phyloP scores from a whole-genome alignment of 2,888 invertebrate species.

The Pantelozetes paolii region DNA sequence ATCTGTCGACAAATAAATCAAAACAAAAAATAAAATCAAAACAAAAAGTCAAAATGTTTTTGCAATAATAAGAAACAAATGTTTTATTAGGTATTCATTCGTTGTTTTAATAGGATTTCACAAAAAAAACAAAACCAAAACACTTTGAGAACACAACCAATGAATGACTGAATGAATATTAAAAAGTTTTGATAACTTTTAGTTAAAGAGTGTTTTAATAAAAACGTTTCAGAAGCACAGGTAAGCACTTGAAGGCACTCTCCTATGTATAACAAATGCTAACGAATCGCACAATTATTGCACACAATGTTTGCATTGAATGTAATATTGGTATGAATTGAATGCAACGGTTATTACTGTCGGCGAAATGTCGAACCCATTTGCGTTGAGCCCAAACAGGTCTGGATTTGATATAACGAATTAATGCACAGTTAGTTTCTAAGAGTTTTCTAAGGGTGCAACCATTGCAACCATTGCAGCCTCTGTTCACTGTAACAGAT shows the following conservation, averaged over 20 bases:
- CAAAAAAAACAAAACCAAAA: too few species aligned
- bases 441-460: conserved; percentile 11
- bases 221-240: too few species aligned
- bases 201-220: too few species aligned
- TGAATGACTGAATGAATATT: too few species aligned
- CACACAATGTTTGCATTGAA: conserved; percentile 1
- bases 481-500: not conserved
- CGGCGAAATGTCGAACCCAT: conserved; percentile 25
- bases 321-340: not conserved
- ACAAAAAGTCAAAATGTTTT: not conserved
- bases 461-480: not conserved
- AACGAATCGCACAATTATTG: not conserved
- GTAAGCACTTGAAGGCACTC: not conserved
- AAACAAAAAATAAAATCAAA: not conserved
- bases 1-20: too few species aligned
- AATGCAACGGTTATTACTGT: not conserved
- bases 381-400: conserved; percentile 17
- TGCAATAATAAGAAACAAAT: not conserved
- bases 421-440: not conserved
- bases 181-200: too few species aligned
- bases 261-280: too few species aligned
- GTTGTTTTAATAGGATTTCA: too few species aligned
- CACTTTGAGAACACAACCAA: too few species aligned
- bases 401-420: not conserved
- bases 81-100: not conserved